phyloP scores from a whole-genome alignment of 2,113 vertebrate genomes.

The Antechinus flavipes region DNA sequence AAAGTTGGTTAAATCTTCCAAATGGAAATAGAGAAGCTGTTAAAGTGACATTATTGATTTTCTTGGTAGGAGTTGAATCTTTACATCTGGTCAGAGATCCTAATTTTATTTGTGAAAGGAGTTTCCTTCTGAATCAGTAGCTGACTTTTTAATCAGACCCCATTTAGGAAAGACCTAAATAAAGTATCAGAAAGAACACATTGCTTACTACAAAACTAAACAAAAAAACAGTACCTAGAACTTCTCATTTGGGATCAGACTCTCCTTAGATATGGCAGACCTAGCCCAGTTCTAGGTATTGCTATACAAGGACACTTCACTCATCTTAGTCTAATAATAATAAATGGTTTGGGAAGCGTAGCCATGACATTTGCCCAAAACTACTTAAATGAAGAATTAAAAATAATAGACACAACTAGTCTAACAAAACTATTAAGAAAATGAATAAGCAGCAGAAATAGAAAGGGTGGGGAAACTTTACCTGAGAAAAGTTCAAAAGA shows the following conservation, averaged over 20 bases:
- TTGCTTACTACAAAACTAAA: slow-evolving; percentile 97
- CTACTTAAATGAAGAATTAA: slow-evolving; percentile 97
- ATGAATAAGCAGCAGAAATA: slow-evolving; percentile 99
- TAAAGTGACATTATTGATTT: slow-evolving; percentile 97
- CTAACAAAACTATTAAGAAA: slow-evolving; percentile 94
- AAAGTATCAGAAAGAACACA: slow-evolving; percentile 74
- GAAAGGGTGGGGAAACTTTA: slow-evolving; percentile 53
- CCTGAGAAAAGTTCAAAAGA: slow-evolving; percentile 91
- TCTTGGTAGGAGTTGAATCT: slow-evolving; percentile 98
- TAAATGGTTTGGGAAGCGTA: slow-evolving; percentile 96
- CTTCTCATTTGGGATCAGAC: slow-evolving; percentile 97
- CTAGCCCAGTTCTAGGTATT: slow-evolving; percentile 94
- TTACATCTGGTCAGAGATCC: slow-evolving; percentile 98
- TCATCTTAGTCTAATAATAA: slow-evolving; percentile 98
- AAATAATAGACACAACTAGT: slow-evolving; percentile 95
- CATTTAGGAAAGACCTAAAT: background rate
- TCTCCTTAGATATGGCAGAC: slow-evolving; percentile 94
- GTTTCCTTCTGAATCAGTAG: slow-evolving; percentile 90
- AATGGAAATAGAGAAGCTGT: slow-evolving; percentile 97
- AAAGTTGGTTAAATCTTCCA: slow-evolving; percentile 98
- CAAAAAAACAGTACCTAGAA: slow-evolving; percentile 92
- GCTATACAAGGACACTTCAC: slow-evolving; percentile 97
- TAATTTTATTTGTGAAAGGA: slow-evolving; percentile 98
- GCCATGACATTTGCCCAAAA: slow-evolving; percentile 98
- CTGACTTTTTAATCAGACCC: background rate